Evolutionary conservation across 2,888 invertebrate genomes (phyloP), one percentile per base, ranked within the genome.

Genomic region (Eurytoma californica): DNA sequence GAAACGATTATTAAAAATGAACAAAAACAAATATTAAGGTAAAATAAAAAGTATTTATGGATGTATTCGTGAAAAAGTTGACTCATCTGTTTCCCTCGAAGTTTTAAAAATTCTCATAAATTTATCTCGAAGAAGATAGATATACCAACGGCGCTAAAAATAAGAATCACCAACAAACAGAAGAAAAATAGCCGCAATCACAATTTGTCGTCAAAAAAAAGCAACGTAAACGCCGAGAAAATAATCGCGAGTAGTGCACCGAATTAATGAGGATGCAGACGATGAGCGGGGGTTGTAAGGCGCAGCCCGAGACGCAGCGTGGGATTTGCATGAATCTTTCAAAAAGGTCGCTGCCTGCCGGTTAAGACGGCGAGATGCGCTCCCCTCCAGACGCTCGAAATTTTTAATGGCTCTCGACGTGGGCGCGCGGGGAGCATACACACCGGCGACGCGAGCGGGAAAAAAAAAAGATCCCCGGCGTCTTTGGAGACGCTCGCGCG

Each of bases 221-320:
- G 79, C 80, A 61, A 57, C 66, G 75, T 72, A 82, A 81, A 16
- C 14, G 28, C 14, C 20, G 7, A 58, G 57, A 82, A 77, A 39
- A 39, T 39, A 39, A 39, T 39, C 39, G 39, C 39, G 7, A 39
- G 39, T 39, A 39, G 39, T 39, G 39, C 39, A 39, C 39, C 39
- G 72, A 51, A 81, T 77, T 80, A 73, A 76, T 67, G 49, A 55
- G 74, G 73, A 69, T 76, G 72, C 72, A 79, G 78, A 74, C 70
- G 68, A 77, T 74, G 63, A 77, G 70, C 57, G 53, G 49, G 30
- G 49, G 9, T 16, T 20, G 14, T 12, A 49, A 47, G 49, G 49
- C 69, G 24, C 3, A 39, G 24, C 12, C 58, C 39, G 69, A 74
- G 65, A 66, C 49, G 20, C 20, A 24, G 57, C 68, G 61, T 58